Conservation (phyloP, 2,888 invertebrate genomes). For the Fragum fragum region DNA sequence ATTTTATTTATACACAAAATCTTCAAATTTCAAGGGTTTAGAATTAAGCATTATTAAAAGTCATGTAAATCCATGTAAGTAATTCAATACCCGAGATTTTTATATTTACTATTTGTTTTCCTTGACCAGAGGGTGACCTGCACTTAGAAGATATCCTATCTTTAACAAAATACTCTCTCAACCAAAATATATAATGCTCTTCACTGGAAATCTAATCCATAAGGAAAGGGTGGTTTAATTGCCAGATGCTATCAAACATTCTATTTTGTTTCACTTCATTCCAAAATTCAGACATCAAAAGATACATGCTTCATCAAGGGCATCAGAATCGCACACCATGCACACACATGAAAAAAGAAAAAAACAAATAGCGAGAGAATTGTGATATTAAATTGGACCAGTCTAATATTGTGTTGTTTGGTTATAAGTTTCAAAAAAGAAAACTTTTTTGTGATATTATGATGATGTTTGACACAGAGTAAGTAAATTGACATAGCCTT, state of each 20-base stretch:
- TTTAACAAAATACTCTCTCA: neutral
- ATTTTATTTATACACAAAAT: too few relatives aligned
- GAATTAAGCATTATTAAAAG: neutral
- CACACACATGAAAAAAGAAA: too few relatives aligned
- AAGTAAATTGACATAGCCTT: neutral
- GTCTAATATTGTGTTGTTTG: too few relatives aligned
- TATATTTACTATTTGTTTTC: neutral
- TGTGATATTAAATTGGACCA: too few relatives aligned
- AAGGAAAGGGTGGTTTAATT: too few relatives aligned
- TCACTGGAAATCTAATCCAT: too few relatives aligned
- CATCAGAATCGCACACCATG: too few relatives aligned
- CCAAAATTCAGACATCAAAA: too few relatives aligned
- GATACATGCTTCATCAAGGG: too few relatives aligned
- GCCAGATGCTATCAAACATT: too few relatives aligned
- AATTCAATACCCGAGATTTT: neutral
- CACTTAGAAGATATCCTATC: slow-evolving; percentile 9
- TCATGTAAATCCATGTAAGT: neutral
- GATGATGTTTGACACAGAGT: slow-evolving; percentile 1
- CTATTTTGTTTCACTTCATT: too few relatives aligned
- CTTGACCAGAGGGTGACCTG: slow-evolving; percentile 9
- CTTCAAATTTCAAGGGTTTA: neutral
- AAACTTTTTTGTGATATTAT: neutral
- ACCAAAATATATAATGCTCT: neutral
- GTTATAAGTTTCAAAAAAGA: neutral
- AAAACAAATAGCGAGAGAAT: too few relatives aligned